Evolutionary conservation across 2,113 vertebrate species (phyloP).

Genomic region (Malurus melanocephalus): DNA sequence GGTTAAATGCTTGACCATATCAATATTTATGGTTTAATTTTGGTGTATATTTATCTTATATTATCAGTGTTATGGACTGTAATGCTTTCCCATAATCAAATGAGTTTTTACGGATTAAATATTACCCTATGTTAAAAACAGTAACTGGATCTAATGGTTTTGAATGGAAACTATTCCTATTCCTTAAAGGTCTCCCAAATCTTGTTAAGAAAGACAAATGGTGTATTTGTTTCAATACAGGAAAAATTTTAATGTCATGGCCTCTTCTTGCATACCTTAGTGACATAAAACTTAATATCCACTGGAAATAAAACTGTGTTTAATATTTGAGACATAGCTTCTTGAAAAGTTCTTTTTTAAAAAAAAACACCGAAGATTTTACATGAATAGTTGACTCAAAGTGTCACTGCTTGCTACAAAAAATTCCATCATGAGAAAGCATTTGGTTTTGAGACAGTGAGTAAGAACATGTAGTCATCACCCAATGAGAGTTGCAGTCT

Average conservation of each 20-base stretch:
- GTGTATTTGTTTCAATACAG: not conserved
- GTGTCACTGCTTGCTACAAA: not conserved
- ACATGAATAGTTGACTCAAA: not conserved
- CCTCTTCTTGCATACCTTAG: not conserved
- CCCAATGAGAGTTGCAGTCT: not conserved
- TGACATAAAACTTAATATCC: not conserved
- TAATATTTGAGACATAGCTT: not conserved
- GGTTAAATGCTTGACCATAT: not conserved
- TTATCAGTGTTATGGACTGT: not conserved
- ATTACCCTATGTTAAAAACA: not conserved
- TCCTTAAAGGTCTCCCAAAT: not conserved
- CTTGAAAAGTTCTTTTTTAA: not conserved
- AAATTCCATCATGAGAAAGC: not conserved
- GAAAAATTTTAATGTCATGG: not conserved
- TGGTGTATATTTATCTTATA: not conserved
- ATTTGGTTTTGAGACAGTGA: not conserved
- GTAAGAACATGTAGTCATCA: not conserved
- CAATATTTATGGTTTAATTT: not conserved
- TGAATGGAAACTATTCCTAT: not conserved
- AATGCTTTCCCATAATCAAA: not conserved
- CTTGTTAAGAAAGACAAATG: not conserved
- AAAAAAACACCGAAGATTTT: not conserved
- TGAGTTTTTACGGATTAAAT: not conserved
- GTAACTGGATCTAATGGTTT: not conserved
- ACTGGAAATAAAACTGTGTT: not conserved